Base-by-base conservation (phyloP, 2,888 invertebrate species). In the Pseudanteris insignis region DNA sequence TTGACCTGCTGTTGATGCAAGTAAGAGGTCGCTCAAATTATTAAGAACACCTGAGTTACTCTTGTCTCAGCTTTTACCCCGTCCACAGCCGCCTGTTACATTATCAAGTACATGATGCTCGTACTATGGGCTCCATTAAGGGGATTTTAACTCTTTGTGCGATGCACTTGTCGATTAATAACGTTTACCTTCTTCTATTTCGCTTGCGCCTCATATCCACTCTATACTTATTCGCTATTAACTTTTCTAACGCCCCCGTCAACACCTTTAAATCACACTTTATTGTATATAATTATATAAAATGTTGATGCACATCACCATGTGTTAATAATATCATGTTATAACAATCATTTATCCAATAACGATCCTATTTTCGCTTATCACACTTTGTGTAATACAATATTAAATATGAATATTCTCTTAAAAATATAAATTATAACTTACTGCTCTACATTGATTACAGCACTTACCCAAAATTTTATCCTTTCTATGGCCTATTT, bases 21-120 rank as follows among this genome's bases (percentile, higher is more conserved):
- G 57, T 53, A 54, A 54, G 50, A 62, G 62, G 41, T 64, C 68
- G 67, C 67, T 71, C 71, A 70, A 76, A 76, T 76, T 76, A 76
- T 73, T 74, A 74, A 74, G 71, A 74, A 69, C 67, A 65, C 67
- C 68, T 67, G 70, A 75, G 72, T 69, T 69, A 72, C 70, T 73
- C 71, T 70, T 66, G 44, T 41, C 33, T 63, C 50, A 61, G 51
- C 61, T 44, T 47, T 47, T 63, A 44, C 48, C 66, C 67, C 24
- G 46, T 51, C 48, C 63, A 46, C 50, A 14, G 55, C 61, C 64
- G 68, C 62, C 63, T 64, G 68, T 68, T 71, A 67, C 68, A 72
- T 73, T 73, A 73, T 69, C 73, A 71, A 72, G 67, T 67, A 64
- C 55, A 59, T 57, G 57, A 43, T 68, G 63, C 62, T 64, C 65